Evolutionary conservation across 2,797 vertebrate genomes (phyloP).

Genomic region (Crotalus adamanteus): DNA sequence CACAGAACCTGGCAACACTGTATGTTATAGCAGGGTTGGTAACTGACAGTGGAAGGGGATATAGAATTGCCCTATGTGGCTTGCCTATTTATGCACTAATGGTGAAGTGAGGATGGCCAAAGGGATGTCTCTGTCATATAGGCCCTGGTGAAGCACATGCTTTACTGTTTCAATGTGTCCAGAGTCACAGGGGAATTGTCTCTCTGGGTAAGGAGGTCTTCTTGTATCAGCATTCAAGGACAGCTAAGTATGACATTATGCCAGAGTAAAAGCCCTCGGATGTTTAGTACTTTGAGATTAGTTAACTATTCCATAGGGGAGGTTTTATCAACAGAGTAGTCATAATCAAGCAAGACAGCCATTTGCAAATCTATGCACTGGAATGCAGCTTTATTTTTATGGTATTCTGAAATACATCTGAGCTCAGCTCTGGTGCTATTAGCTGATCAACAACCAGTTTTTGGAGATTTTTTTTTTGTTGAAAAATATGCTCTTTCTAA

Average conservation of each 20-base stretch:
- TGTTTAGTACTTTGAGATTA: background rate
- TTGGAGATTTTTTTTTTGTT: background rate
- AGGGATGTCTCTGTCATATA: background rate
- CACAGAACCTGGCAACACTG: background rate
- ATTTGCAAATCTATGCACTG: background rate
- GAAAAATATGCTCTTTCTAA: conserved; percentile 36
- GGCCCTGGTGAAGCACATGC: background rate
- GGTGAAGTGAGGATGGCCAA: background rate
- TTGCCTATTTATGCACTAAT: background rate
- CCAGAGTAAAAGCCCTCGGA: background rate
- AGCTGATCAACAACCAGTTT: conserved; percentile 3
- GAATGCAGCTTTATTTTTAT: background rate
- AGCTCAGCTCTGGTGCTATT: conserved; percentile 11
- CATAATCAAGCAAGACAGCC: background rate
- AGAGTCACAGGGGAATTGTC: background rate
- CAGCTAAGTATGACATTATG: background rate
- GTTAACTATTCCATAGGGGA: background rate
- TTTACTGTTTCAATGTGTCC: background rate
- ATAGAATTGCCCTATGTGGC: background rate
- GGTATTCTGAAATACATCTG: background rate
- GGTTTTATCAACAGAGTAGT: background rate
- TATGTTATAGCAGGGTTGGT: background rate
- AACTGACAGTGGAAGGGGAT: background rate
- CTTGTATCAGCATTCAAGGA: background rate
- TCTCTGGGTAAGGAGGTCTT: background rate